Evolutionary conservation across 1,140 invertebrate genomes (phyloP).

Genomic region (Drosophila repletoides): DNA sequence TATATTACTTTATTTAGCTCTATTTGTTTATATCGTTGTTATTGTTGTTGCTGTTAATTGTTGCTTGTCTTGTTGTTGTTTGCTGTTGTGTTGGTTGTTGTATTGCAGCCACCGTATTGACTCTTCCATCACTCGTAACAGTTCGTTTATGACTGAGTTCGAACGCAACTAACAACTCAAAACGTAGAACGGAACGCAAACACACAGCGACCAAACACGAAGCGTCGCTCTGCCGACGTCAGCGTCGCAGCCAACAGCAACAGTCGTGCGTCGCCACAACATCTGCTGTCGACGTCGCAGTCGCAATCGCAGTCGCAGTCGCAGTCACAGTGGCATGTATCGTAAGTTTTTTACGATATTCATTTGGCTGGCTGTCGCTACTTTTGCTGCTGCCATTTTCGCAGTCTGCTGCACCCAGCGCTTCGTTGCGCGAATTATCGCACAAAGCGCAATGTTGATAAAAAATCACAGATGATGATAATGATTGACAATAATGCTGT

Average conservation of each 20-base stretch:
- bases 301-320: neutral
- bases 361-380: neutral
- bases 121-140: slow-evolving; percentile 71
- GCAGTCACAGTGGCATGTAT: slow-evolving; percentile 25
- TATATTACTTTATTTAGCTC: slow-evolving; percentile 2
- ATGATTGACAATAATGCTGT: slow-evolving; percentile 22
- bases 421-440: slow-evolving; percentile 23
- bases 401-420: slow-evolving; percentile 29
- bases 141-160: slow-evolving; percentile 68
- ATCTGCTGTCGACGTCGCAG: too few species aligned
- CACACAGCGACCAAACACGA: slow-evolving; percentile 29
- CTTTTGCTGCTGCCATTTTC: slow-evolving; percentile 1
- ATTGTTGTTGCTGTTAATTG: slow-evolving; percentile 11
- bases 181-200: slow-evolving; percentile 50
- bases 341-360: slow-evolving; percentile 43
- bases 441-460: slow-evolving; percentile 18
- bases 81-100: slow-evolving; percentile 5
- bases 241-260: too few species aligned
- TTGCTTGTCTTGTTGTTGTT: slow-evolving; percentile 18
- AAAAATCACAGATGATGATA: slow-evolving; percentile 8
- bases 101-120: slow-evolving; percentile 50
- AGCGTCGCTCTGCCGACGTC: slow-evolving; percentile 16
- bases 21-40: slow-evolving; percentile 14
- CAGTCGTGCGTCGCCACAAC: too few species aligned
- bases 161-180: slow-evolving; percentile 62